Evolutionary conservation across 2,888 invertebrate genomes (phyloP).

Genomic region (Protula sp.): DNA sequence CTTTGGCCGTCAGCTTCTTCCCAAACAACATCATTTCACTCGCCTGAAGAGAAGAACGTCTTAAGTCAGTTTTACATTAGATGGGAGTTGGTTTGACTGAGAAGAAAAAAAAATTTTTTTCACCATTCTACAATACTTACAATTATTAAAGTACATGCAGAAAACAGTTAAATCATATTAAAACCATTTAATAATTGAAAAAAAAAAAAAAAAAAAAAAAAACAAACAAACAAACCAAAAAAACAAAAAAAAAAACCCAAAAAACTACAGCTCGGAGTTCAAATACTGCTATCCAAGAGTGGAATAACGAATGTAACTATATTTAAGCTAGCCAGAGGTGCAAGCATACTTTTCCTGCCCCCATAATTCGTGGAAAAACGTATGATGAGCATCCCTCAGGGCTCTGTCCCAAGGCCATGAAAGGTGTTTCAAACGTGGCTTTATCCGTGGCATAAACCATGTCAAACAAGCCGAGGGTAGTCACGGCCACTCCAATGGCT

Average conservation of each 20-base stretch:
- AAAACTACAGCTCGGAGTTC: no score
- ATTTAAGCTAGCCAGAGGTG: background rate
- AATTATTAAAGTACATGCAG: no score
- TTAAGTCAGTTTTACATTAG: no score
- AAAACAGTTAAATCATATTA: no score
- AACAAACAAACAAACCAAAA: no score
- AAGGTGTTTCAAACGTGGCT: slow-evolving; percentile 86
- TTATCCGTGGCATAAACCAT: slow-evolving; percentile 76
- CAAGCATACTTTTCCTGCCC: slow-evolving; percentile 47
- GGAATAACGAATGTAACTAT: no score
- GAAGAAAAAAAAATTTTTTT: no score
- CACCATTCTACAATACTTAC: no score
- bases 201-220: no score
- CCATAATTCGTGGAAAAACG: slow-evolving; percentile 78
- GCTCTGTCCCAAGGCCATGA: slow-evolving; percentile 74
- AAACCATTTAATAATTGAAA: no score
- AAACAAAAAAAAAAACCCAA: no score
- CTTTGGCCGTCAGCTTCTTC: slow-evolving; percentile 70
- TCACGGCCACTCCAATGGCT: slow-evolving; percentile 84
- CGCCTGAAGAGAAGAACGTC: slow-evolving; percentile 50
- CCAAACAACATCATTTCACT: slow-evolving; percentile 63
- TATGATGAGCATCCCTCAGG: slow-evolving; percentile 87
- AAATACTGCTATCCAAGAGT: no score
- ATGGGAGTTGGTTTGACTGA: background rate
- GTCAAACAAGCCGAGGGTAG: slow-evolving; percentile 80